These are phyloP conservation scores for Hexactinellida sp. DNA, from an alignment of 37 sponge, comb jelly and placozoan species.

Conservation along the genomic window DNA sequence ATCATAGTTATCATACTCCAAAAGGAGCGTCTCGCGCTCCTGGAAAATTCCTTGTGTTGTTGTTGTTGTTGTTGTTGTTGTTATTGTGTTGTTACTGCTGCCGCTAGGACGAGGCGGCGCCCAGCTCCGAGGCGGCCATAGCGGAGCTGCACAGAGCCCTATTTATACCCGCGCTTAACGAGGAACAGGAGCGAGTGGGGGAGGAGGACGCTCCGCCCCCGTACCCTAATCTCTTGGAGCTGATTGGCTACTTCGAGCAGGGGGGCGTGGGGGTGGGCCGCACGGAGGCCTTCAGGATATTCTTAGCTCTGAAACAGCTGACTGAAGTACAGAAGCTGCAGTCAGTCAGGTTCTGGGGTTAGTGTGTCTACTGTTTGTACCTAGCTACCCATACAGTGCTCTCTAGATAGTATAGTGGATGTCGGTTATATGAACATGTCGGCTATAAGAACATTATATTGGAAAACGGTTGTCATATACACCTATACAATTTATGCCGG, in stretches of 20 bases:
- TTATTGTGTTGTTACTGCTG: too few relatives aligned
- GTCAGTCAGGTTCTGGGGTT: conserved; percentile 83
- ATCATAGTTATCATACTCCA: too few relatives aligned
- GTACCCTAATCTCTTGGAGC: conserved; percentile 74
- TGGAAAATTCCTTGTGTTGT: too few relatives aligned
- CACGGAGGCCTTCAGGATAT: conserved; percentile 65
- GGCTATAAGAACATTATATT: too few relatives aligned
- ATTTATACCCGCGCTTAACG: background rate
- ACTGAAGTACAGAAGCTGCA: conserved; percentile 43
- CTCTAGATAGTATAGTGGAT: too few relatives aligned
- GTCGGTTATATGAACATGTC: too few relatives aligned
- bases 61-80: too few relatives aligned
- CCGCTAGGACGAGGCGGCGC: background rate
- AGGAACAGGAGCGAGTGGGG: conserved; percentile 45
- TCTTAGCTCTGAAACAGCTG: conserved; percentile 78
- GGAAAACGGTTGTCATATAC: too few relatives aligned
- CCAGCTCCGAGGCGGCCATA: background rate
- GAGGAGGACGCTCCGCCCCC: conserved; percentile 83
- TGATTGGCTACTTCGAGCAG: conserved; percentile 59
- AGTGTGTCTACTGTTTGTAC: background rate
- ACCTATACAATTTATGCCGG: too few relatives aligned
- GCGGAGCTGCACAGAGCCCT: background rate
- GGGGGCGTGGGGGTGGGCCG: conserved; percentile 76
- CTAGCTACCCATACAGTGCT: background rate
- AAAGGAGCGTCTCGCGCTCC: too few relatives aligned